Evolutionary conservation across 2,888 invertebrate genomes (phyloP).

Genomic region (Ectemnius cavifrons): DNA sequence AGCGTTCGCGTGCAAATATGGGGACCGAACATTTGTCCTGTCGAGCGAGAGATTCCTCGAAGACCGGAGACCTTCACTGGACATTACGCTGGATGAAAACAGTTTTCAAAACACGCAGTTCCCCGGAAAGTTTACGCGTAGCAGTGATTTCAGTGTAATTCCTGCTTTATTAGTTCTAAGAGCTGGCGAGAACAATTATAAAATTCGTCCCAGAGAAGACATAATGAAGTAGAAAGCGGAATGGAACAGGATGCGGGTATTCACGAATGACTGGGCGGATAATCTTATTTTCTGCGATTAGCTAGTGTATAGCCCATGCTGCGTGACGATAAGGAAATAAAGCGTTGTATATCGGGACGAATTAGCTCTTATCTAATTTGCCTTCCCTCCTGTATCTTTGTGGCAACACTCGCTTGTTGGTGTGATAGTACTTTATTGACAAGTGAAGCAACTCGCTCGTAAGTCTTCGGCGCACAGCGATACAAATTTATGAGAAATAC

Average conservation of each 20-base stretch:
- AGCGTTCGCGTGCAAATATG: constrained; percentile 61
- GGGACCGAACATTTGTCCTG: constrained; percentile 60
- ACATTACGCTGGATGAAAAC: constrained; percentile 59
- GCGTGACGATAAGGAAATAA: constrained; percentile 1
- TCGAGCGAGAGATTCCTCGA: constrained; percentile 66
- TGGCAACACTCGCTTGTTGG: not conserved
- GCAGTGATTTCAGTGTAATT: constrained; percentile 51
- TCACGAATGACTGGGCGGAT: not conserved
- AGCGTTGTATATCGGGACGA: constrained; percentile 11
- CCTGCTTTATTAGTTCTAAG: constrained; percentile 66
- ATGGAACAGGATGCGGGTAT: not conserved
- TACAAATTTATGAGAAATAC: not conserved
- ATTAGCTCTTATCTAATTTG: constrained; percentile 5
- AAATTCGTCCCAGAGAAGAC: constrained; percentile 36
- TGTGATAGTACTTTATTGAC: not conserved
- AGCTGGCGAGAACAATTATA: constrained; percentile 55
- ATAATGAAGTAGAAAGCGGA: too few species aligned
- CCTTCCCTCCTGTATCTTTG: constrained; percentile 2
- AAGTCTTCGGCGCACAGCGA: not conserved
- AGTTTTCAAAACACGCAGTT: constrained; percentile 47
- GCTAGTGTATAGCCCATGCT: too few species aligned
- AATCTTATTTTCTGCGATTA: too few species aligned
- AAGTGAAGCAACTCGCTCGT: not conserved
- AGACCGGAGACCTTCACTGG: constrained; percentile 58
- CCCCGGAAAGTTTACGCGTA: constrained; percentile 21